Evolutionary conservation across 1,140 invertebrate species (phyloP).

Genomic region (Euwallacea fornicatus): DNA sequence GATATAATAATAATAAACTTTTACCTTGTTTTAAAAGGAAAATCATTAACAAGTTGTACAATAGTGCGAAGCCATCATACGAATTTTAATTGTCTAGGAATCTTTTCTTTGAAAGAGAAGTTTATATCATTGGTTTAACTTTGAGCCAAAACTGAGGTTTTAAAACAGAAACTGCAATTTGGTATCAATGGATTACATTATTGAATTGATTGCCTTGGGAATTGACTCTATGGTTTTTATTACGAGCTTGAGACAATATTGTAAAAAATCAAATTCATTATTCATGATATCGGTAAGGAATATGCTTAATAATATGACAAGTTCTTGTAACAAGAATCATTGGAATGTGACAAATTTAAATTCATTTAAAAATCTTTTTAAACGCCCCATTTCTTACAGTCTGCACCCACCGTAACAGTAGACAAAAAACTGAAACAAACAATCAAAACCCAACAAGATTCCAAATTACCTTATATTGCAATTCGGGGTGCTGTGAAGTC

Average conservation of each 20-base stretch:
- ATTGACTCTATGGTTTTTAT: conserved; percentile 71
- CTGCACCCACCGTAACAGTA: conserved; percentile 67
- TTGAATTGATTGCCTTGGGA: conserved; percentile 69
- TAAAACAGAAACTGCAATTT: background rate
- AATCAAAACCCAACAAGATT: conserved; percentile 60
- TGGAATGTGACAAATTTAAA: too few species aligned
- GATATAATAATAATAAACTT: too few species aligned
- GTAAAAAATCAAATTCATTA: conserved; percentile 68
- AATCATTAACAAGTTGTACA: too few species aligned
- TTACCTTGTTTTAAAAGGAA: too few species aligned
- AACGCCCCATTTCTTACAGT: conserved; percentile 52
- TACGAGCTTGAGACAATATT: conserved; percentile 70
- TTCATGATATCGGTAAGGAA: conserved; percentile 64
- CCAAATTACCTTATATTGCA: conserved; percentile 70
- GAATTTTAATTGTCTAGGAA: too few species aligned
- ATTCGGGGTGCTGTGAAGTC: conserved; percentile 72
- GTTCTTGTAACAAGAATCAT: too few species aligned
- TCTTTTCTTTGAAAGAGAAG: too few species aligned
- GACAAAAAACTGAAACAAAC: conserved; percentile 62
- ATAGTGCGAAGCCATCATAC: too few species aligned
- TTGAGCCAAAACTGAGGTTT: background rate
- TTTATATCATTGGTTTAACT: background rate
- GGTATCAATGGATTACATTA: conserved; percentile 58
- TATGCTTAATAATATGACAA: background rate
- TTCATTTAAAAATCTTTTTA: too few species aligned